Evolutionary conservation across 2,888 invertebrate genomes (phyloP), one percentile per base, ranked within the genome.

Genomic region (Argyra leucocephala): DNA sequence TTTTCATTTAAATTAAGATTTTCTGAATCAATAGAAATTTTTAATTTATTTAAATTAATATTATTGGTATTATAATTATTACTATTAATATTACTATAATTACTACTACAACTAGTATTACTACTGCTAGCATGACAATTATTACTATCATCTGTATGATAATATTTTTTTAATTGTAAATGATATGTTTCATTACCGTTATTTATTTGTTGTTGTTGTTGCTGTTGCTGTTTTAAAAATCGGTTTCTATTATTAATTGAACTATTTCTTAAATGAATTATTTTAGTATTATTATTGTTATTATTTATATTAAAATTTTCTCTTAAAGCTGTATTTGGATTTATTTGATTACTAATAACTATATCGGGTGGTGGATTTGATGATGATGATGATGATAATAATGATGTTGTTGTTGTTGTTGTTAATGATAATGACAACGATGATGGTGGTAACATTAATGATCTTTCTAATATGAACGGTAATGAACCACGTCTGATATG

Each of bases 51-150:
- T 48, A 48, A 48, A 48, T 48, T 48, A 48, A 18, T 12, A 48
- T n/a, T 48, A 48, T 48, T 48, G 18, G 18, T 48, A 48, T 2
- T 5, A 15, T 48, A 12, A 48, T 48, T 48, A 48, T 18, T 10
- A 37, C 12, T 37, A 37, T 37, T 24, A 67, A 58, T 65, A 64
- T 48, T 48, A 48, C n/a, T 48, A 48, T 48, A 18, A 48, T 48
- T 48, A 61, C 57, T 65, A 48, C 64, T 64, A 65, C 63, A 57
- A 66, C 36, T 63, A 67, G 22, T 59, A 59, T 63, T 65, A 68
- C 64, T 68, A 68, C 66, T 67, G 67, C 66, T 67, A 66, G 63
- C 65, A 68, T 66, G 64, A 64, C 65, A 65, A 66, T 64, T 48
- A 64, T 62, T 66, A 66, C 65, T 65, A 62, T 63, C 64, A 48